A percentile compares a stretch with the other conserved stretches of the same genome.
Conservation (phyloP, 2,797 vertebrate species). For the Melopsittacus undulatus region DNA sequence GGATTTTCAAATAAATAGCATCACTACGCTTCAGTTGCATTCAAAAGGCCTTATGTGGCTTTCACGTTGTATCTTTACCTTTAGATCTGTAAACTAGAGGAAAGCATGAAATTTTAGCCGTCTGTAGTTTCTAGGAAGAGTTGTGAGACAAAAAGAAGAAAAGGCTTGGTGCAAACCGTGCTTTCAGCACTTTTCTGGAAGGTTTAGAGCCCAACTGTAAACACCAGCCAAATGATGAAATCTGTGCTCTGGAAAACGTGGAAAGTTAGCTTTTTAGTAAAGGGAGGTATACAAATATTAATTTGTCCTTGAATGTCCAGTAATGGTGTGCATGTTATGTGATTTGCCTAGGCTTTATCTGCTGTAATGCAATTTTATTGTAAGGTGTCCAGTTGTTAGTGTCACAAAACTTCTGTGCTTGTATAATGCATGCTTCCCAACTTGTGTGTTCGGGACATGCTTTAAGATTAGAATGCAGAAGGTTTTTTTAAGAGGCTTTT, state of each 20-base stretch:
- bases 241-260: accelerated
- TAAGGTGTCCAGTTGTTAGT: neutral
- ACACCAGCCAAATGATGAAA: neutral
- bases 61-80: too few relatives aligned
- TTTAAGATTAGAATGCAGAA: neutral
- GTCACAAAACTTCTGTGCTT: neutral
- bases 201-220: neutral
- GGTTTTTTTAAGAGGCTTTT: neutral
- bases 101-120: accelerated
- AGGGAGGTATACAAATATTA: neutral
- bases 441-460: neutral
- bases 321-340: accelerated
- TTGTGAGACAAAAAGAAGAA: neutral
- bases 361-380: neutral
- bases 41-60: too few relatives aligned
- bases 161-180: neutral
- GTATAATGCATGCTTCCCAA: accelerated
- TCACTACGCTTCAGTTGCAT: accelerated
- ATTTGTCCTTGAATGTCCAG: neutral
- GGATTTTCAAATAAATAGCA: neutral
- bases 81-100: too few relatives aligned
- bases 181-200: accelerated
- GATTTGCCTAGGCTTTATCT: neutral
- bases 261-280: neutral
- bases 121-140: neutral